Conservation (phyloP, 2,888 invertebrate species). For the Pycnomerus fuliginosus region DNA sequence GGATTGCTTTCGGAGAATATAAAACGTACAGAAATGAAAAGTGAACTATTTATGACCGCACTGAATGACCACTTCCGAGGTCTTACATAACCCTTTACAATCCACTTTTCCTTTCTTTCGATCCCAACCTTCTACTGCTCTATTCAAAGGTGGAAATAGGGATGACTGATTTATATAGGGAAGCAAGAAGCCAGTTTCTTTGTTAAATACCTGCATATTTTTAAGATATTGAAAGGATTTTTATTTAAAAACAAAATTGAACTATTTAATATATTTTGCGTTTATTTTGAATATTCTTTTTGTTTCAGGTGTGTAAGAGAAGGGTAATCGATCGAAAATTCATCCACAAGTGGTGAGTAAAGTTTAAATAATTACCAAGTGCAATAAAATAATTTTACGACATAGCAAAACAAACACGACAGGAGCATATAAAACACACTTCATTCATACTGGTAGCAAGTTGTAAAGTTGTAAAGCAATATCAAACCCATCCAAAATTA, state of each 20-base stretch:
- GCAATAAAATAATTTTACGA: slow-evolving; percentile 42
- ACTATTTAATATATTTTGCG: too few species aligned
- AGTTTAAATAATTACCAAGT: slow-evolving; percentile 32
- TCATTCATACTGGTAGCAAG: slow-evolving; percentile 40
- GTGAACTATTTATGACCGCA: slow-evolving; percentile 43
- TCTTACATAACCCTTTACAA: slow-evolving; percentile 42
- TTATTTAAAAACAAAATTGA: neutral
- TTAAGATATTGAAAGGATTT: too few species aligned
- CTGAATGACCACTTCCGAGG: slow-evolving; percentile 37
- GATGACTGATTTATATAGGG: too few species aligned
- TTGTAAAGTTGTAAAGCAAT: slow-evolving; percentile 48
- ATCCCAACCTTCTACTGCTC: too few species aligned
- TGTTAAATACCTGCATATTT: too few species aligned
- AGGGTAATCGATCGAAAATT: neutral
- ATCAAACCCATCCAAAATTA: slow-evolving; percentile 49
- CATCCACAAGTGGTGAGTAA: slow-evolving; percentile 9
- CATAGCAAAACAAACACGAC: slow-evolving; percentile 33
- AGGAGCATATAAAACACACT: slow-evolving; percentile 38
- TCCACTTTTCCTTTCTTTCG: slow-evolving; percentile 42
- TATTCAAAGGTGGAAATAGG: too few species aligned
- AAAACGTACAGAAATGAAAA: slow-evolving; percentile 38
- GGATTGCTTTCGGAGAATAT: slow-evolving; percentile 9
- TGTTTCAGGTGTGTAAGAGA: neutral
- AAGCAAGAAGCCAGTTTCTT: too few species aligned
- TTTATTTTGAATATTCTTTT: neutral